Evolutionary conservation across 2,888 invertebrate species (phyloP).

Genomic region (Agrochola lychnidis): DNA sequence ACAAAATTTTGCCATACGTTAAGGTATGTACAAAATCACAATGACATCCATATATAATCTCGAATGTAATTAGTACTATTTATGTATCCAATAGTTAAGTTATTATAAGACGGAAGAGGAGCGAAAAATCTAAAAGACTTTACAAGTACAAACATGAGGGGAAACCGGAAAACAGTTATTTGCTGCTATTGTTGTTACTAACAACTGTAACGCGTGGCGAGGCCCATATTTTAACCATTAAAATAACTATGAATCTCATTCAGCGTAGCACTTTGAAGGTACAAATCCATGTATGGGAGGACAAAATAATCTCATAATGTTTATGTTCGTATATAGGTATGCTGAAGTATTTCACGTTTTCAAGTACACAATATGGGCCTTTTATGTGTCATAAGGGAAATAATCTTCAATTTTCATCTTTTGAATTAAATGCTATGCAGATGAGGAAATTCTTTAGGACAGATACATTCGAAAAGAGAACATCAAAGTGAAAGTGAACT

Average conservation of each 20-base stretch:
- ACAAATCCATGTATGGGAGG: constrained; percentile 44
- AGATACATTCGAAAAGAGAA: background rate
- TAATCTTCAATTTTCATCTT: constrained; percentile 4
- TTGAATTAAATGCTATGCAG: constrained; percentile 12
- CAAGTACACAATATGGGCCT: constrained; percentile 52
- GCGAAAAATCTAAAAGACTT: constrained; percentile 73
- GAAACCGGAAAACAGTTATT: constrained; percentile 50
- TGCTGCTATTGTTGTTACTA: constrained; percentile 41
- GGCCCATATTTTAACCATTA: constrained; percentile 41
- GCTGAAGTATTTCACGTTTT: constrained; percentile 44
- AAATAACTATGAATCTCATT: constrained; percentile 59
- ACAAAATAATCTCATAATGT: constrained; percentile 43
- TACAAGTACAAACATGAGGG: constrained; percentile 78
- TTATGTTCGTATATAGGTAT: constrained; percentile 30
- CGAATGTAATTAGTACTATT: constrained; percentile 80
- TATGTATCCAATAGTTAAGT: constrained; percentile 80
- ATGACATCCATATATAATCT: constrained; percentile 72
- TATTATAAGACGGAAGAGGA: constrained; percentile 66
- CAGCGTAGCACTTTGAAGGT: constrained; percentile 40
- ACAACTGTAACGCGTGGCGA: constrained; percentile 40
- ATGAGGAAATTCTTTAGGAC: constrained; percentile 10
- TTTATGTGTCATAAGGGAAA: constrained; percentile 6
- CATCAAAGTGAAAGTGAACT: constrained; percentile 3
- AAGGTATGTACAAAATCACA: constrained; percentile 68
- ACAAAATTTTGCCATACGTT: constrained; percentile 67